Conservation (phyloP, 2,888 invertebrate species). For the Aspidiotus rigidus region DNA sequence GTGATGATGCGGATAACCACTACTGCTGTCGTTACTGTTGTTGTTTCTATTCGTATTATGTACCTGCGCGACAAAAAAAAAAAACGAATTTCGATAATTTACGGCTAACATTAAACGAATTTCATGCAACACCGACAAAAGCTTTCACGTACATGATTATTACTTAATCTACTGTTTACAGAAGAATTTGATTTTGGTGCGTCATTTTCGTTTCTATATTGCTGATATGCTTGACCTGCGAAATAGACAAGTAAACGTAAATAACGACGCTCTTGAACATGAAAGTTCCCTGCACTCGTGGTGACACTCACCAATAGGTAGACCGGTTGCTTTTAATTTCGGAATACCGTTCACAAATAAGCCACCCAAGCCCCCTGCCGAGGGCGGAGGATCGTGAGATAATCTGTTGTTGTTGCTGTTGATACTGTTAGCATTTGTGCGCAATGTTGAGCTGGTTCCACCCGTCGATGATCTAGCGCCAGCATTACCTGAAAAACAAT, state of each 20-base stretch:
- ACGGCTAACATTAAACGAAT: too few species aligned
- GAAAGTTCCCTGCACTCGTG: too few species aligned
- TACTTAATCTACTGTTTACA: slow-evolving; percentile 7
- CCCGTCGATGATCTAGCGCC: neutral
- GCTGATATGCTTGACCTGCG: slow-evolving; percentile 31
- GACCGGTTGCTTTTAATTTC: slow-evolving; percentile 62
- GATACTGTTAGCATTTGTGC: neutral
- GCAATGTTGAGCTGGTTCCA: neutral
- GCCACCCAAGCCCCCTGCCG: slow-evolving; percentile 52
- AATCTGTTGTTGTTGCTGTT: slow-evolving; percentile 3
- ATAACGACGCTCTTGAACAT: too few species aligned
- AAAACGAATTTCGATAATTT: neutral
- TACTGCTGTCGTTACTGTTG: slow-evolving; percentile 9
- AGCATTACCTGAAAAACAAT: too few species aligned
- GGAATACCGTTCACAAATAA: slow-evolving; percentile 77
- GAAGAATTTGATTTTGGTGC: slow-evolving; percentile 20
- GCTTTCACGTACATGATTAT: slow-evolving; percentile 2
- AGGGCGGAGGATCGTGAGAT: slow-evolving; percentile 28
- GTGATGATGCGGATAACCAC: slow-evolving; percentile 6
- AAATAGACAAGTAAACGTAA: neutral
- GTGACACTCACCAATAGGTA: slow-evolving; percentile 36
- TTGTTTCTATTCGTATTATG: slow-evolving; percentile 9
- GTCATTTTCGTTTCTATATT: slow-evolving; percentile 29
- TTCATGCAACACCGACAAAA: neutral
- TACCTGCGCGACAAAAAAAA: neutral